Evolutionary conservation across 2,113 vertebrate genomes (phyloP).

Genomic region (Periophthalmodon schlosseri): DNA sequence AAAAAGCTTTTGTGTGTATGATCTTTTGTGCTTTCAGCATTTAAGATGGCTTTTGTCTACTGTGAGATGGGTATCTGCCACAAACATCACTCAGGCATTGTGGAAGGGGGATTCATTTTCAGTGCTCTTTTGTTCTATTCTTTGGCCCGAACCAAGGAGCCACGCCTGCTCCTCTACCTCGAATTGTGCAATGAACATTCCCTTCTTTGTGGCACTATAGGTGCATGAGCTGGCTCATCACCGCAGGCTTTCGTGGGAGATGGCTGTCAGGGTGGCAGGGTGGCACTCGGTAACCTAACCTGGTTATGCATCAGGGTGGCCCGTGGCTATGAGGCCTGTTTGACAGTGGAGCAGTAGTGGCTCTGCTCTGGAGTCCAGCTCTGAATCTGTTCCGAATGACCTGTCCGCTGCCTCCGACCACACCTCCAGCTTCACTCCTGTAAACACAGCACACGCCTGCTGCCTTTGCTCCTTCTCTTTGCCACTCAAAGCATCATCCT

Average conservation of each 20-base stretch:
- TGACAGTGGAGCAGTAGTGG: conserved; percentile 74
- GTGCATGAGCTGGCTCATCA: conserved; percentile 91
- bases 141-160: conserved; percentile 88
- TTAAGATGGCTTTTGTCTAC: conserved; percentile 83
- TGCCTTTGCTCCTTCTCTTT: conserved; percentile 46
- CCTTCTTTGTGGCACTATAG: conserved; percentile 88
- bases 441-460: conserved; percentile 36
- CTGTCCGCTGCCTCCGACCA: conserved; percentile 36
- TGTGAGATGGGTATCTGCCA: conserved; percentile 86
- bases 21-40: conserved; percentile 84
- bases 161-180: conserved; percentile 91
- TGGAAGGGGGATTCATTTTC: conserved; percentile 90
- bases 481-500: conserved; percentile 45
- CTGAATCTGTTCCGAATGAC: conserved; percentile 50
- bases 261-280: conserved; percentile 88
- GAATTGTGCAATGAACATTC: conserved; percentile 84
- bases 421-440: conserved; percentile 29
- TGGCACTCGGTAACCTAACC: conserved; percentile 85
- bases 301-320: conserved; percentile 81
- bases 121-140: conserved; percentile 90
- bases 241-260: conserved; percentile 87
- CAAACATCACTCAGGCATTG: conserved; percentile 89
- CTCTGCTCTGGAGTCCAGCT: conserved; percentile 34
- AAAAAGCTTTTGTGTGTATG: conserved; percentile 81
- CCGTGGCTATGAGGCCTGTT: conserved; percentile 74